phyloP scores from a whole-genome alignment of 1,140 invertebrate species.

The Arion vulgaris region DNA sequence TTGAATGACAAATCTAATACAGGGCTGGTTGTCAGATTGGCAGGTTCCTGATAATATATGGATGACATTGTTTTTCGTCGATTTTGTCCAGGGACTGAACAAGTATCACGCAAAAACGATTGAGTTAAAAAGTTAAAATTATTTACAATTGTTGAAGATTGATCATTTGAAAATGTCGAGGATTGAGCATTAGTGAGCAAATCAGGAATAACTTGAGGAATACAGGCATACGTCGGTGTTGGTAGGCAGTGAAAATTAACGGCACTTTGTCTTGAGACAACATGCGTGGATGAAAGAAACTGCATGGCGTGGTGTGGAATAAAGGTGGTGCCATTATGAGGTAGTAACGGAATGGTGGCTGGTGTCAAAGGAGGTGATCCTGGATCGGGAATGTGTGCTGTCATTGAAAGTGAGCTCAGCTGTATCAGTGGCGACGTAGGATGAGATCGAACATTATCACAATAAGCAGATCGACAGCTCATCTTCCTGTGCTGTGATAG shows the following conservation, averaged over 20 bases:
- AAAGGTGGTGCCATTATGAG: neutral
- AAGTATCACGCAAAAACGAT: constrained; percentile 20
- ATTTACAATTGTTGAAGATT: too few relatives aligned
- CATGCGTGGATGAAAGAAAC: neutral
- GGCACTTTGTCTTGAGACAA: constrained; percentile 12
- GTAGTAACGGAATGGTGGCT: neutral
- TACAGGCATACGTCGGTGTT: constrained; percentile 10
- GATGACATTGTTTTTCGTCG: neutral
- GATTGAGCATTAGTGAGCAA: neutral
- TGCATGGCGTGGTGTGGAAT: neutral
- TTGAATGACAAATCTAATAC: constrained; percentile 52
- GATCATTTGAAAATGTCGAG: neutral
- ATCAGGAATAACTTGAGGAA: neutral
- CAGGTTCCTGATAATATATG: neutral
- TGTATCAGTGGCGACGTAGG: neutral
- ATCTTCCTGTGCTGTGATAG: neutral
- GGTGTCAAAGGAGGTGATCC: neutral
- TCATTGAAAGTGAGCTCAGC: neutral
- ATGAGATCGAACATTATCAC: neutral
- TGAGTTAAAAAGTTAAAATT: constrained; percentile 6
- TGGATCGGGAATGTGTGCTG: neutral
- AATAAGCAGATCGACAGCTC: neutral
- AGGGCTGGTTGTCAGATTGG: constrained; percentile 20
- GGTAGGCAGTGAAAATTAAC: neutral
- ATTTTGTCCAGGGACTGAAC: neutral